phyloP scores from a whole-genome alignment of 1,140 invertebrate species.

The Bombus soroeensis region DNA sequence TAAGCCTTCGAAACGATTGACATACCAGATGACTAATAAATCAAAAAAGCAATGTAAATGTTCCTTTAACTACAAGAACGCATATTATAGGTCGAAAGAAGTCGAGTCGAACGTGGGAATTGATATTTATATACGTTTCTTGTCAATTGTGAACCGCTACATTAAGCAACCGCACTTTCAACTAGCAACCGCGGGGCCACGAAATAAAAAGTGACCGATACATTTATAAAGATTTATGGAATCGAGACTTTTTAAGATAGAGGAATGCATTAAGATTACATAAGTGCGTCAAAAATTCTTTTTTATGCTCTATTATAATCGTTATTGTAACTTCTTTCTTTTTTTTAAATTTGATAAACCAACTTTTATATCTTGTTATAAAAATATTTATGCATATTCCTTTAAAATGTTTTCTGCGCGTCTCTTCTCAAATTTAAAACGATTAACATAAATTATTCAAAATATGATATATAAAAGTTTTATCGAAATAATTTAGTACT shows the following conservation, averaged over 20 bases:
- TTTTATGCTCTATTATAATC: too few relatives aligned
- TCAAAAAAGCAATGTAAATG: neutral
- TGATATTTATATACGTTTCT: neutral
- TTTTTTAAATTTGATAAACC: neutral
- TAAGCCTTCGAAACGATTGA: neutral
- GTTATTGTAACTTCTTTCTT: neutral
- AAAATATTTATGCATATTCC: too few relatives aligned
- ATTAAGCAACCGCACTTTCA: slow-evolving; percentile 36
- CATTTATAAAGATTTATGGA: neutral
- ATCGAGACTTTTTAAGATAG: neutral
- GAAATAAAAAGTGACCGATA: slow-evolving; percentile 11
- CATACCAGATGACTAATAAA: neutral
- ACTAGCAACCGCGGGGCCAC: neutral
- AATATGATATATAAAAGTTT: too few relatives aligned
- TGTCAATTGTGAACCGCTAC: slow-evolving; percentile 15
- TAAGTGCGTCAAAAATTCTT: too few relatives aligned
- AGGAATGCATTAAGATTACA: too few relatives aligned
- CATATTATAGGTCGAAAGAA: neutral
- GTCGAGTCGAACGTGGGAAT: neutral
- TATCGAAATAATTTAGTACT: neutral
- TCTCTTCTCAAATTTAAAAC: too few relatives aligned
- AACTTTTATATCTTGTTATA: too few relatives aligned
- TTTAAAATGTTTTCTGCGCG: too few relatives aligned
- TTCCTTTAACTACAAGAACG: neutral
- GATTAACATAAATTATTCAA: too few relatives aligned